These are phyloP conservation scores for Hiodon tergisus DNA, from an alignment of 2,113 vertebrate species.

Conservation along the genomic window DNA sequence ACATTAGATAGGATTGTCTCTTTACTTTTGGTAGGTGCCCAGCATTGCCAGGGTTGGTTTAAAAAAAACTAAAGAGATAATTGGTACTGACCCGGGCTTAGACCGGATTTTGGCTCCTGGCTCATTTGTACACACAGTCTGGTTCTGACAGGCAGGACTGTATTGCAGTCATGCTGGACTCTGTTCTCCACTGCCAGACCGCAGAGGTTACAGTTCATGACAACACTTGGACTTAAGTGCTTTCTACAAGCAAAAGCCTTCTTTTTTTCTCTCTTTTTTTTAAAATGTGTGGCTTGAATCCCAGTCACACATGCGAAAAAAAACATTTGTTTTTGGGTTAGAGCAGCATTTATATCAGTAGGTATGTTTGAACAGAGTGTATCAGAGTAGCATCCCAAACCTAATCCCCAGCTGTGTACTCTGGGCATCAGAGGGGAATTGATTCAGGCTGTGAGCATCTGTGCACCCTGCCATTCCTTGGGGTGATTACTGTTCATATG, in stretches of 20 bases:
- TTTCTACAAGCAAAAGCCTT: neutral
- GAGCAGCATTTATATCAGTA: neutral
- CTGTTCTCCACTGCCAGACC: neutral
- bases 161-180: neutral
- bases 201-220: neutral
- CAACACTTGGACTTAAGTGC: slow-evolving; percentile 11
- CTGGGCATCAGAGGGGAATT: neutral
- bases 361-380: too few species aligned
- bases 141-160: neutral
- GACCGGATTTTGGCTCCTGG: too few species aligned
- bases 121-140: too few species aligned
- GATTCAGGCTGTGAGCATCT: neutral
- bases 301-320: neutral
- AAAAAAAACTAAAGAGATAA: neutral
- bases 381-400: too few species aligned
- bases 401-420: neutral
- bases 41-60: neutral
- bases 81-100: too few species aligned
- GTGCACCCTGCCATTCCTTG: neutral
- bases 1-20: neutral
- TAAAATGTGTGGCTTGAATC: neutral
- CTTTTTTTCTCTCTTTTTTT: too few species aligned
- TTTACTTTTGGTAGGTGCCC: neutral
- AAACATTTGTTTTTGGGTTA: neutral
- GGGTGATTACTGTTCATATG: neutral